Conservation (phyloP, 2,888 invertebrate genomes). For the Caenorhabditis sp. region DNA sequence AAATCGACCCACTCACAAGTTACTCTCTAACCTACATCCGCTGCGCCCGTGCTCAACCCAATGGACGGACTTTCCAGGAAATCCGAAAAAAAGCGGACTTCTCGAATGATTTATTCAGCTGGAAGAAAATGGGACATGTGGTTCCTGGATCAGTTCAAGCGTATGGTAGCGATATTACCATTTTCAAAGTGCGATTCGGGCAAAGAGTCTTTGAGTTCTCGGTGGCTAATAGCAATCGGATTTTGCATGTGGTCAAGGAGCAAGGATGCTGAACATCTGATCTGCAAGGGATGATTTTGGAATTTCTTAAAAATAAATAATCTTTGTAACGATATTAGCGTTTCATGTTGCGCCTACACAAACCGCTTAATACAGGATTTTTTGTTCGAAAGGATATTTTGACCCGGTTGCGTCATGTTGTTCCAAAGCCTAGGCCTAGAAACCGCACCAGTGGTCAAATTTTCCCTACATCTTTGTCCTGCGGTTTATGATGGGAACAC, state of each 20-base stretch:
- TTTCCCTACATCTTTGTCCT: too few relatives aligned
- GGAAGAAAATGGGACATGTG: not conserved
- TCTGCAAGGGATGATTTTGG: too few relatives aligned
- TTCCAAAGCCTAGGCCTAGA: too few relatives aligned
- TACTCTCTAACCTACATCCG: not conserved
- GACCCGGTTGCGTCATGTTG: too few relatives aligned
- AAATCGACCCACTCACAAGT: not conserved
- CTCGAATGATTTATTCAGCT: not conserved
- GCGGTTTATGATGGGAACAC: too few relatives aligned
- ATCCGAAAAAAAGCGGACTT: not conserved
- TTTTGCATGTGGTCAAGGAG: not conserved
- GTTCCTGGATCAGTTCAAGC: not conserved
- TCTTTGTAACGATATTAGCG: too few relatives aligned
- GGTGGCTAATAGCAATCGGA: not conserved
- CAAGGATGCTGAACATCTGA: not conserved
- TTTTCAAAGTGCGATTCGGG: not conserved
- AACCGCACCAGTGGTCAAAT: too few relatives aligned
- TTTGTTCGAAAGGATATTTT: too few relatives aligned
- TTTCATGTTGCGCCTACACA: too few relatives aligned
- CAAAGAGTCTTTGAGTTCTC: not conserved
- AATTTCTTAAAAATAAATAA: too few relatives aligned
- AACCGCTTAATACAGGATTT: too few relatives aligned
- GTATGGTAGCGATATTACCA: not conserved
- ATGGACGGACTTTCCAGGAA: not conserved
- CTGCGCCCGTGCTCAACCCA: not conserved